These are phyloP conservation scores for Bergia puertoricense DNA, from an alignment of 92 coral and sea anemone species.

Conservation along the genomic window DNA sequence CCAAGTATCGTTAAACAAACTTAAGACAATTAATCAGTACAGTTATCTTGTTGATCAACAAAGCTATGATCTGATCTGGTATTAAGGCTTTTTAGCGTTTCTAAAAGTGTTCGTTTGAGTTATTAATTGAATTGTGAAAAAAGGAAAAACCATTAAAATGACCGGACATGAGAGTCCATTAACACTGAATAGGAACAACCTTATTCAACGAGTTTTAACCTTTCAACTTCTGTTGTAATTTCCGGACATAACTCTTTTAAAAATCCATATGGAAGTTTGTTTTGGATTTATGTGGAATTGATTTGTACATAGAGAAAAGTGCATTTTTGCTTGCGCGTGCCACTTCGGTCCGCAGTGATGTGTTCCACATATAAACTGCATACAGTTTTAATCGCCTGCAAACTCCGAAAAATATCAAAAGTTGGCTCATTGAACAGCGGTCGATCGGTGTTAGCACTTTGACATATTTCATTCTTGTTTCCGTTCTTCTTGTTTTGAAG, in stretches of 20 bases:
- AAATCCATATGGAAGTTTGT: slow-evolving; percentile 22
- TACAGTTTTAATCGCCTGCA: background rate
- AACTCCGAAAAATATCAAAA: background rate
- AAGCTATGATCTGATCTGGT: background rate
- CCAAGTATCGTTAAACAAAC: no score
- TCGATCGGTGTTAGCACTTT: background rate
- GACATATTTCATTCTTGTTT: slow-evolving; percentile 8
- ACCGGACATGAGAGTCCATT: slow-evolving; percentile 9
- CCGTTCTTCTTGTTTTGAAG: slow-evolving; percentile 39
- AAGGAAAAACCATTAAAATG: slow-evolving; percentile 17
- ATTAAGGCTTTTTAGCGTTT: background rate
- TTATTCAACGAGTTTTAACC: slow-evolving; percentile 17
- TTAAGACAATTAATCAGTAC: no score
- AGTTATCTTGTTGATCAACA: no score
- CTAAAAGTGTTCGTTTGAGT: background rate
- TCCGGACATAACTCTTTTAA: slow-evolving; percentile 19
- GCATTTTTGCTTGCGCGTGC: background rate
- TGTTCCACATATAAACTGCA: background rate
- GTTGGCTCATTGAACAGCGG: background rate
- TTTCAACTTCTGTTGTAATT: slow-evolving; percentile 33
- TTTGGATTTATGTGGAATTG: background rate
- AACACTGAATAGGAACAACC: slow-evolving; percentile 24
- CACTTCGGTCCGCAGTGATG: background rate
- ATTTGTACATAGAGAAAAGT: background rate
- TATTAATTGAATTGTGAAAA: background rate